These are phyloP conservation scores for Diachrysia chrysitis DNA, from an alignment of 2,888 invertebrate genomes.

Conservation along the genomic window DNA sequence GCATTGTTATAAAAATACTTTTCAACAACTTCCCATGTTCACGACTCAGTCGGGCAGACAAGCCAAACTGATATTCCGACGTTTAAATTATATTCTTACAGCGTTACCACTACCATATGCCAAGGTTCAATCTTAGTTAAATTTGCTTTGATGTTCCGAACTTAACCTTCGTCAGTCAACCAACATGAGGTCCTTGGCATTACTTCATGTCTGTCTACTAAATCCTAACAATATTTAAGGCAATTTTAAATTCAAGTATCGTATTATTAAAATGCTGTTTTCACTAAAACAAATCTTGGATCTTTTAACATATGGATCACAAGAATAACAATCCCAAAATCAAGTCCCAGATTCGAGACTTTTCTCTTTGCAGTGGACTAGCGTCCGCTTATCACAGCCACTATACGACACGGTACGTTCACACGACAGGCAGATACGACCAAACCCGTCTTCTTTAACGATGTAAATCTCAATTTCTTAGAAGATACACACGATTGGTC, in stretches of 20 bases:
- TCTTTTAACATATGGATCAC: slow-evolving; percentile 79
- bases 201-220: slow-evolving; percentile 22
- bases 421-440: slow-evolving; percentile 54
- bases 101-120: slow-evolving; percentile 22
- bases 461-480: slow-evolving; percentile 36
- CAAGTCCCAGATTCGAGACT: slow-evolving; percentile 55
- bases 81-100: slow-evolving; percentile 19
- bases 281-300: slow-evolving; percentile 57
- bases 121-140: slow-evolving; percentile 10
- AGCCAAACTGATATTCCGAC: slow-evolving; percentile 11
- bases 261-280: slow-evolving; percentile 17
- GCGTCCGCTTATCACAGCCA: slow-evolving; percentile 79
- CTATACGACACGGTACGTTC: slow-evolving; percentile 74
- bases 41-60: slow-evolving; percentile 5
- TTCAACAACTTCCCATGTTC: slow-evolving; percentile 11
- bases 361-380: slow-evolving; percentile 52
- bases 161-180: neutral
- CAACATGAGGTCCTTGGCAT: slow-evolving; percentile 20
- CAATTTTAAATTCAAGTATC: slow-evolving; percentile 15
- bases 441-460: slow-evolving; percentile 37
- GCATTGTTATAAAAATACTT: slow-evolving; percentile 18
- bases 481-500: slow-evolving; percentile 36
- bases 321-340: slow-evolving; percentile 51
- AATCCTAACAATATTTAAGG: slow-evolving; percentile 23
- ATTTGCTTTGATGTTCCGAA: neutral